phyloP scores from a whole-genome alignment of 2,888 invertebrate genomes.

The Ctenicera cuprea region DNA sequence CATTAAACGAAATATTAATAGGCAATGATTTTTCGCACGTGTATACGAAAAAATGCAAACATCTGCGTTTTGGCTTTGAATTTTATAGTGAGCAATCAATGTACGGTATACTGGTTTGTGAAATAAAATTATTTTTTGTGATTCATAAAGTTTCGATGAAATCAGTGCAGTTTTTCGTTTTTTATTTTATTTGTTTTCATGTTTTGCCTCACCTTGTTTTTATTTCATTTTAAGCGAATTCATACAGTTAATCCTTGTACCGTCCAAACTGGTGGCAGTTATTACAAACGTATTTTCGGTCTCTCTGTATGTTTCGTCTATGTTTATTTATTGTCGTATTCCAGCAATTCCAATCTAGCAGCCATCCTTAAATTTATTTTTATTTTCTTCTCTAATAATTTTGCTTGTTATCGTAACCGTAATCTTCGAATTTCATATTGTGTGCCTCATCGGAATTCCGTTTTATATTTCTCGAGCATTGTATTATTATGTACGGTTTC shows the following conservation, averaged over 20 bases:
- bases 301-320: too few relatives aligned
- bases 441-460: constrained; percentile 16
- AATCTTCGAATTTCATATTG: constrained; percentile 6
- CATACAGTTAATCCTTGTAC: too few relatives aligned
- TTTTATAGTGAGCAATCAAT: too few relatives aligned
- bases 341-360: background rate
- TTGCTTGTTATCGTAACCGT: background rate
- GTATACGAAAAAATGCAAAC: background rate
- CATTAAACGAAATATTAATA: background rate
- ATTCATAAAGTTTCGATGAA: too few relatives aligned
- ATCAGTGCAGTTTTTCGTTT: background rate
- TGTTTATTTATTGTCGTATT: too few relatives aligned
- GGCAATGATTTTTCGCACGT: background rate
- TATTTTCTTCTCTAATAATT: constrained; percentile 3
- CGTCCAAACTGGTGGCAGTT: too few relatives aligned
- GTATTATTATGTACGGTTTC: background rate
- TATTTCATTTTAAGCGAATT: too few relatives aligned
- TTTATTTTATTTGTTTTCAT: background rate
- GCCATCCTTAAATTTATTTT: background rate
- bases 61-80: background rate
- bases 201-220: too few relatives aligned
- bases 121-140: too few relatives aligned
- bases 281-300: too few relatives aligned
- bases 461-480: constrained; percentile 5
- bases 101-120: too few relatives aligned